These are phyloP conservation scores for Chrysaora quinquecirrha DNA, from an alignment of 30 jellyfish, hydroid and myxozoan genomes.

Conservation along the genomic window DNA sequence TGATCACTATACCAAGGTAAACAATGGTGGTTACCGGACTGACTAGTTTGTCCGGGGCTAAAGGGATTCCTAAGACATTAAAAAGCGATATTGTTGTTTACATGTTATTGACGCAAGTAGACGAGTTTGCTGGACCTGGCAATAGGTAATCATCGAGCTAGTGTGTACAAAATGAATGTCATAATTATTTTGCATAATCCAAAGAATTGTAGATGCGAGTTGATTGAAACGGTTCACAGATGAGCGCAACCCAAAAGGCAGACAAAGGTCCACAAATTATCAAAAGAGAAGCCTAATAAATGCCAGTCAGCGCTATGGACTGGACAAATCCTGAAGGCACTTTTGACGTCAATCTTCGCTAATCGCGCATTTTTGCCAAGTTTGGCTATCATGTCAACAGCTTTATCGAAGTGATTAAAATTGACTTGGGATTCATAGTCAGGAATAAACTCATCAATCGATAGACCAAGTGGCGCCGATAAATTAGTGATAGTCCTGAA, in stretches of 20 bases:
- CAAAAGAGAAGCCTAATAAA: slow-evolving; percentile 23
- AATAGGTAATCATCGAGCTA: slow-evolving; percentile 41
- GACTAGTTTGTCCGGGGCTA: neutral
- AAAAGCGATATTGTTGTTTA: neutral
- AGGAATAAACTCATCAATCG: slow-evolving; percentile 32
- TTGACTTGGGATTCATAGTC: slow-evolving; percentile 18
- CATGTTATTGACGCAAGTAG: neutral
- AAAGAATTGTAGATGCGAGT: neutral
- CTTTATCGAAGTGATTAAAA: slow-evolving; percentile 40
- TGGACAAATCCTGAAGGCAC: slow-evolving; percentile 64
- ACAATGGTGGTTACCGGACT: neutral
- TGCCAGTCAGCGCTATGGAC: slow-evolving; percentile 49
- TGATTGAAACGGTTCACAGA: neutral
- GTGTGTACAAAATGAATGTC: neutral
- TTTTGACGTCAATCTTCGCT: slow-evolving; percentile 56
- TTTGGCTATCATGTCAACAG: slow-evolving; percentile 14
- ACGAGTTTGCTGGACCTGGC: slow-evolving; percentile 18
- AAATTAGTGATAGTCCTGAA: slow-evolving; percentile 25
- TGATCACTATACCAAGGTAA: neutral
- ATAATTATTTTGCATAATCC: no score
- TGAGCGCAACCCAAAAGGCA: slow-evolving; percentile 38
- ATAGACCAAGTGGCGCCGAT: slow-evolving; percentile 46
- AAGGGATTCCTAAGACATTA: neutral
- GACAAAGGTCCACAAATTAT: slow-evolving; percentile 22
- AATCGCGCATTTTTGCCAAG: slow-evolving; percentile 29